Evolutionary conservation across 2,797 vertebrate genomes (phyloP), one percentile per base, ranked within the genome.

Genomic region (Acomys russatus): DNA sequence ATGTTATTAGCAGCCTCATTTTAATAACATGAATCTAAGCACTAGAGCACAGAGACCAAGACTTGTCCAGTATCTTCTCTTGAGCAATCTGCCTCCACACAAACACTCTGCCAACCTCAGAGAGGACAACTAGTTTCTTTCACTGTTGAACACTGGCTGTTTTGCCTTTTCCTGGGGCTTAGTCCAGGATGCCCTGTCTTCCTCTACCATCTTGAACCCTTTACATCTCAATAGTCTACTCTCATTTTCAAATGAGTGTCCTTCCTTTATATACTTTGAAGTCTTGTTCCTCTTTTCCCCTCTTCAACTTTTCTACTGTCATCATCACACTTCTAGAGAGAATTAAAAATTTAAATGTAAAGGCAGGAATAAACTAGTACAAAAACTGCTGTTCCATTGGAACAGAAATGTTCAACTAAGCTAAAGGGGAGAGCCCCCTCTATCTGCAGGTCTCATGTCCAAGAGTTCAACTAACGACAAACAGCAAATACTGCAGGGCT

Each of bases 171-270:
- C 66, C 54, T 59, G 5, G 35, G 2, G 3, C 49, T 33, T 61
- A 64, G 74, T 80, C 28, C n/a, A 68, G 30, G 33, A 51, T 44
- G 66, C 15, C n/a, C 44, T 35, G 28, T 15, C 17, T 12, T n/a
- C 61, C 73, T 64, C 35, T 54, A 44, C 23, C 0, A 64, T 28
- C n/a, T 51, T 35, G 9, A 77, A 64, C n/a, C 49, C 80, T 59
- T 49, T 33, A 59, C n/a, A 83, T 70, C 86, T n/a, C n/a, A 76
- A 86, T 6, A 93, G 59, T 84, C 77, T 79, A 71, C 35, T 78
- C 1, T n/a, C 17, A 74, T 63, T 51, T 85, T 90, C 61, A 92
- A 89, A 4, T 70, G 93, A 83, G 30, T 30, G 9, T 4, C 66
- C 22, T 85, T 86, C 68, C 77, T n/a, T 64, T 35, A 54, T n/a